Percentiles rank a stretch among this genome's conserved stretches.
phyloP scores from a whole-genome alignment of 2,113 vertebrate species.

The Hemiscyllium ocellatum region DNA sequence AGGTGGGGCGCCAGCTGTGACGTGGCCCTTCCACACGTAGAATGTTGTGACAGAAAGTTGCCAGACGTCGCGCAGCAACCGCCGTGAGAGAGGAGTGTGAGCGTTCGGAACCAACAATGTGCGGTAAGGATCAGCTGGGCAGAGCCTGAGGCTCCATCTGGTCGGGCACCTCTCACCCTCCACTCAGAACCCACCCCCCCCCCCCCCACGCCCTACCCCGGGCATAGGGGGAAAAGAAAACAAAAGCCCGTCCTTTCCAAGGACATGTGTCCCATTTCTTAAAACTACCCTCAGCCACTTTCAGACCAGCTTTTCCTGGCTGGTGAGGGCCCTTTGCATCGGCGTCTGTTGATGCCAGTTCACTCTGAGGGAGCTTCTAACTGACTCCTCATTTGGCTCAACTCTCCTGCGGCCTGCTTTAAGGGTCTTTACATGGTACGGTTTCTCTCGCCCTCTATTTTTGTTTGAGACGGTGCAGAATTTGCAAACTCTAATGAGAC shows the following conservation, averaged over 20 bases:
- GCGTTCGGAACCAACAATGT: background rate
- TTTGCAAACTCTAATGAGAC: background rate
- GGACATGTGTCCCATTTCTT: background rate
- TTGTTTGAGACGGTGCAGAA: background rate
- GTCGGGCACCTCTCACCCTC: too few relatives aligned
- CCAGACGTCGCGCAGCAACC: background rate
- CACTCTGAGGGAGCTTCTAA: background rate
- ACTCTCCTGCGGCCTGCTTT: background rate
- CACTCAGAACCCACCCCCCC: too few relatives aligned
- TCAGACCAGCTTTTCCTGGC: background rate
- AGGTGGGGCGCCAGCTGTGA: background rate
- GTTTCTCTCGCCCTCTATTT: background rate
- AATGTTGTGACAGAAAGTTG: constrained; percentile 23
- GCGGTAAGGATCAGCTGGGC: background rate
- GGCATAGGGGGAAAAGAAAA: too few relatives aligned
- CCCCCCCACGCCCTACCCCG: too few relatives aligned
- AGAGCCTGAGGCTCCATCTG: background rate
- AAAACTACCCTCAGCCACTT: background rate
- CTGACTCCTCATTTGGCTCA: background rate
- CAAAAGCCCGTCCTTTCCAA: background rate
- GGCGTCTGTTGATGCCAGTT: background rate
- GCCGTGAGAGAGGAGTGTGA: background rate
- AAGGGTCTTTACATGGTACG: background rate
- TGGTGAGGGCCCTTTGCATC: background rate
- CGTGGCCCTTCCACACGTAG: background rate